Evolutionary conservation across 2,113 vertebrate species (phyloP), one percentile per base, ranked within the genome.

Genomic region (Peromyscus leucopus): DNA sequence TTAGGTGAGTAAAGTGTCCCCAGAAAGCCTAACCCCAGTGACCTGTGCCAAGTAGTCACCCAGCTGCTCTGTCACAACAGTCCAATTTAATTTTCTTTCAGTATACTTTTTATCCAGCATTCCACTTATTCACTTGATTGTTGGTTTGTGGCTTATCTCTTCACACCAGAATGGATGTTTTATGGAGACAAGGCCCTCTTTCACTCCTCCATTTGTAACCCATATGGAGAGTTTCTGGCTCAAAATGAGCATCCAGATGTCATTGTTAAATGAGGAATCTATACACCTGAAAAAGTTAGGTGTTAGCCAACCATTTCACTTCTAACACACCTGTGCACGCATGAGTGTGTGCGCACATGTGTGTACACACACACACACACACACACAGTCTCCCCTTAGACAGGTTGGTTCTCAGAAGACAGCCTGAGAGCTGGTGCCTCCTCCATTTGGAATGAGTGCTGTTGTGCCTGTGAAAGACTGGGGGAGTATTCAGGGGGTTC

Each of bases 1-100:
- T 59, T 61, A 67, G 31, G 26, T 95, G 74, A 72, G 86, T 51
- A 55, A 8, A 26, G 19, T 84, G 51, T 91, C 57, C 12, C 87
- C 59, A 72, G 85, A 94, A 93, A 95, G 24, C 82, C n/a, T 85
- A 82, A 39, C 46, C 51, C 28, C 93, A 57, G 51, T 79, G 82
- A 75, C 79, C 24, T 2, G 2, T 69, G 11, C 72, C 42, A 55
- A 21, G 51, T 51, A 26, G 89, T 31, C n/a, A 71, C 74, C 55
- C n/a, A 31, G 28, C 67, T 67, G 39, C 9, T 59, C 42, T n/a
- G 10, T 75, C 61, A 79, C 55, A 78, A 51, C 59, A 76, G 69
- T 57, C 75, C 11, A 28, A 65, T 93, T 59, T 75, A 19, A 92
- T 94, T 86, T 78, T 76, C 83, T 74, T 71, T 61, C 22, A 46